Evolutionary conservation across 2,113 vertebrate species (phyloP).

Genomic region (Microtus oregoni): DNA sequence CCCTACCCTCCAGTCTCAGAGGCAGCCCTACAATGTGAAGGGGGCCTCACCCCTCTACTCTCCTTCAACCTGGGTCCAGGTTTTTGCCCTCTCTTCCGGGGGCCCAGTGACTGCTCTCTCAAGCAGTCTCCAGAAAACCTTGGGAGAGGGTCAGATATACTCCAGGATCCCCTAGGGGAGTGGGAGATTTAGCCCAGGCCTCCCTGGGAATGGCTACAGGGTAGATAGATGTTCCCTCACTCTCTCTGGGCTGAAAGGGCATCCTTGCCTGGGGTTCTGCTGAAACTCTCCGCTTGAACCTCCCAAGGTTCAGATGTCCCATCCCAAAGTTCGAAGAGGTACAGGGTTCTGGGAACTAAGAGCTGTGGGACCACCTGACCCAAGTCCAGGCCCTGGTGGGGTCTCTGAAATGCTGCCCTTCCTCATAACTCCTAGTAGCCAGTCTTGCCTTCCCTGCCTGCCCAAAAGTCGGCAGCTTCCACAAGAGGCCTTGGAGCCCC

Average conservation of each 20-base stretch:
- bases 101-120: not conserved
- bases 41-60: accelerated
- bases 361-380: not conserved
- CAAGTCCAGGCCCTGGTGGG: not conserved
- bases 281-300: not conserved
- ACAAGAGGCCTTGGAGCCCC: no score
- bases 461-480: not conserved
- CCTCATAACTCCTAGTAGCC: no score
- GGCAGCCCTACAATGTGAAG: not conserved
- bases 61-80: not conserved
- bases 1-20: no score
- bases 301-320: not conserved
- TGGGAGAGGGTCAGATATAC: accelerated
- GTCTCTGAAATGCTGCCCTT: no score
- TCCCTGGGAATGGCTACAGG: no score
- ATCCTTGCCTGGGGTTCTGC: no score
- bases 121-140: not conserved
- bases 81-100: not conserved
- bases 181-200: not conserved
- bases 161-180: not conserved
- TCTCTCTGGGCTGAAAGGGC: not conserved
- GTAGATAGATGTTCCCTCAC: not conserved
- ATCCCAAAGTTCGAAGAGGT: not conserved
- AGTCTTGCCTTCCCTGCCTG: not conserved
- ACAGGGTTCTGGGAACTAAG: no score